Base-by-base conservation (phyloP, 2,797 vertebrate genomes). In the Premnoplex brunnescens region DNA sequence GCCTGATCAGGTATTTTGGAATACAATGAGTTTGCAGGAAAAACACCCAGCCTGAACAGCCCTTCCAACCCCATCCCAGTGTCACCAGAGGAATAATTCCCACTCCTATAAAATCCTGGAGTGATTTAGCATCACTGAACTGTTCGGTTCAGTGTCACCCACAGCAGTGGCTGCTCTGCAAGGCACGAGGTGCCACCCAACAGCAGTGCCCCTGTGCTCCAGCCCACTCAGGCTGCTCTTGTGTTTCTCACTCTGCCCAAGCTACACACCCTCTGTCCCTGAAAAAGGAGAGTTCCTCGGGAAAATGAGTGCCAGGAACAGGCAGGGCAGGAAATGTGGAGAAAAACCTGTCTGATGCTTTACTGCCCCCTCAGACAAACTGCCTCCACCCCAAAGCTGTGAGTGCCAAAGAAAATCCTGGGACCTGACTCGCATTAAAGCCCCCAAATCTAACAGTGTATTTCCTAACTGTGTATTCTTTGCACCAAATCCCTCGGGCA, bases 391-490 rank as follows among this genome's bases (percentile, higher is more conserved):
- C 8, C 60, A 75, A 64, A 80, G 36, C 82, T 64, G 86, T 2
- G 0, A 87, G 84, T 92, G 64, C 30, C 20, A 68, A 72, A 54
- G 49, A 52, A 77, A 89, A 76, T 14, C 7, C 69, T 34, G 28
- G 51, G 52, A 60, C 37, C 5, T 24, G 8, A 79, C 67, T 30
- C 0, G 3, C 23, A 87, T 63, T 27, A 77, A 32, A 54, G 2
- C 1, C 2, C 7, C 68, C 37, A 48, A 51, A n/a, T 12, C 27
- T 28, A 59, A 24, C 13, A 66, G 17, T 2, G 0, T 2, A 12
- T 36, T 58, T 85, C 63, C 77, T 73, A 28, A 76, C 46, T 4
- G 0, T 8, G 12, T 14, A 10, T 60, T 60, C 49, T 64, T 67
- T 46, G 48, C 34, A 37, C 20, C 58, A 7, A 9, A 16, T 12